Conservation (phyloP, 2,888 invertebrate genomes). For the Oligia latruncula region DNA sequence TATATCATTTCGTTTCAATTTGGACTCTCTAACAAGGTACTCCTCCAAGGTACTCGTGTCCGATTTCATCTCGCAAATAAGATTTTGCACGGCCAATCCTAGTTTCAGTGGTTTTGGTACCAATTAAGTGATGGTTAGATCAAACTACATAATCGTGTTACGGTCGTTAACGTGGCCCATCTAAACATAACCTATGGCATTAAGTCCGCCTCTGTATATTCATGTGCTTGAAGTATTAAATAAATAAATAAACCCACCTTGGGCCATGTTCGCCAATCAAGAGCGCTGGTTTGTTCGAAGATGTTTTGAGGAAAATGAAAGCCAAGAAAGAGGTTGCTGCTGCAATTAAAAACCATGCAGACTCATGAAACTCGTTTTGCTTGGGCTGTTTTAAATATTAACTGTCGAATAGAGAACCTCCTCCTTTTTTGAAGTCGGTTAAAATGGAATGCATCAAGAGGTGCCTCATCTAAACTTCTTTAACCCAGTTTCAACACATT, state of each 20-base stretch:
- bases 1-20: conserved; percentile 46
- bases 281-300: conserved; percentile 27
- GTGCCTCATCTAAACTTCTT: neutral
- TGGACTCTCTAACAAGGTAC: conserved; percentile 49
- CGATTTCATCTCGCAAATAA: conserved; percentile 58
- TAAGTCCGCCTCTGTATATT: too few relatives aligned
- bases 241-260: conserved; percentile 20
- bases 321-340: neutral
- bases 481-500: conserved; percentile 9
- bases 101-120: conserved; percentile 52
- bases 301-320: conserved; percentile 25
- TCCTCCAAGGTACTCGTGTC: conserved; percentile 53
- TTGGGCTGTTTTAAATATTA: too few relatives aligned
- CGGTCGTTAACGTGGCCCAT: conserved; percentile 51
- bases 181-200: neutral
- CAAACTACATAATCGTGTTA: conserved; percentile 52
- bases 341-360: conserved; percentile 11
- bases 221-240: too few relatives aligned
- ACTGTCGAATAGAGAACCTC: too few relatives aligned
- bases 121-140: conserved; percentile 59
- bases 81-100: conserved; percentile 59
- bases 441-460: neutral
- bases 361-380: neutral
- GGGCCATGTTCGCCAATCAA: conserved; percentile 42
- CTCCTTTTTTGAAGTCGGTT: too few relatives aligned